Evolutionary conservation across 1,140 invertebrate genomes (phyloP).

Genomic region (Drosophila punjabiensis): DNA sequence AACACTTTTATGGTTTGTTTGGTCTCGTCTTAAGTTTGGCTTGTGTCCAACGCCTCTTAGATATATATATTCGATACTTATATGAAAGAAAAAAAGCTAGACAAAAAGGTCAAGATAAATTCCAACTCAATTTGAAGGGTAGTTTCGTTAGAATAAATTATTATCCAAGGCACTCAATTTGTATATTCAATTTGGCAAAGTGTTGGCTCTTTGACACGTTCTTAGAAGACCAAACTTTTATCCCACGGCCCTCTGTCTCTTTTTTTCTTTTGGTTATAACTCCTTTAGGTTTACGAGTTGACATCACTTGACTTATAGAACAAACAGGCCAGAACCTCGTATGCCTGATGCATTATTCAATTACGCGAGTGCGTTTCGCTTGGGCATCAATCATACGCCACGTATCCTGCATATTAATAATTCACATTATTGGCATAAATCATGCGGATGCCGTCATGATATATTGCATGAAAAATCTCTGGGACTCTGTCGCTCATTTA

Average conservation of each 20-base stretch:
- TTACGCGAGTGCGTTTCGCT: constrained; percentile 30
- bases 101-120: constrained; percentile 1
- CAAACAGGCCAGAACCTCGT: neutral
- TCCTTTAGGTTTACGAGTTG: constrained; percentile 23
- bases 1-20: constrained; percentile 79
- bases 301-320: constrained; percentile 49
- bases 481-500: constrained; percentile 14
- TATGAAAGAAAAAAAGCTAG: neutral
- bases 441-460: constrained; percentile 24
- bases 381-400: constrained; percentile 64
- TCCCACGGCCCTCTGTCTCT: neutral
- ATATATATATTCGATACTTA: neutral
- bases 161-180: neutral
- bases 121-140: constrained; percentile 13
- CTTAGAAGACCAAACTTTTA: neutral
- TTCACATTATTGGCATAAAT: constrained; percentile 63
- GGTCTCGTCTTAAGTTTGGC: constrained; percentile 14
- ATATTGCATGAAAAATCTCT: constrained; percentile 44
- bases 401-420: constrained; percentile 75
- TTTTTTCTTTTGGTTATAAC: neutral
- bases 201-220: neutral
- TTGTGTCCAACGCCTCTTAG: neutral
- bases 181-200: constrained; percentile 31
- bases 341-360: constrained; percentile 46
- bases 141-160: constrained; percentile 1